Conservation (phyloP, 2,888 invertebrate genomes). For the Odontothrips loti region DNA sequence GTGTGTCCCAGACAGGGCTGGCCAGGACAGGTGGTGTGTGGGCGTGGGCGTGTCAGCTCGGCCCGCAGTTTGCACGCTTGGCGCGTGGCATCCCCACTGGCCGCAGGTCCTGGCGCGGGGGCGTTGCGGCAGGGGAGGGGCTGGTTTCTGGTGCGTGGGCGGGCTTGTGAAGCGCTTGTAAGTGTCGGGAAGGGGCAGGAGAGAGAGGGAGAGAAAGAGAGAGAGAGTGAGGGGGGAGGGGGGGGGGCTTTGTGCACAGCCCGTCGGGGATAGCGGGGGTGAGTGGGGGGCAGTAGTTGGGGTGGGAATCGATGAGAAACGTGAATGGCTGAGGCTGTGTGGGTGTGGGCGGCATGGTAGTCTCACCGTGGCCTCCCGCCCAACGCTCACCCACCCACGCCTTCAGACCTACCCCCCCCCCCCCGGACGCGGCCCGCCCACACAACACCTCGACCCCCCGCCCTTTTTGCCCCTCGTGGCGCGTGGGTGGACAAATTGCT, state of each 20-base stretch:
- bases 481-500: constrained; percentile 16
- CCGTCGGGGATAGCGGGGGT: neutral
- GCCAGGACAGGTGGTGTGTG: too few species aligned
- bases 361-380: neutral
- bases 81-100: too few species aligned
- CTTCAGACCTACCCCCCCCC: neutral
- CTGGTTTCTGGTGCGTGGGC: constrained; percentile 4
- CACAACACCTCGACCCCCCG: constrained; percentile 23
- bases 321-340: neutral
- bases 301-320: constrained; percentile 21
- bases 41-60: too few species aligned
- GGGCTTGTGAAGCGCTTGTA: constrained; percentile 21
- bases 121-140: neutral
- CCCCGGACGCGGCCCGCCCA: neutral
- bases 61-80: too few species aligned
- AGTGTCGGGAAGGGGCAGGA: constrained; percentile 3
- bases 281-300: neutral
- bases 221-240: neutral
- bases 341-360: neutral
- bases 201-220: neutral
- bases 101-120: too few species aligned
- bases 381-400: neutral
- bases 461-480: constrained; percentile 14
- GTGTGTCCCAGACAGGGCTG: neutral
- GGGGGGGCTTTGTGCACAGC: too few species aligned